These are phyloP conservation scores for Drosophila putrida DNA, from an alignment of 2,888 invertebrate species.

Conservation along the genomic window DNA sequence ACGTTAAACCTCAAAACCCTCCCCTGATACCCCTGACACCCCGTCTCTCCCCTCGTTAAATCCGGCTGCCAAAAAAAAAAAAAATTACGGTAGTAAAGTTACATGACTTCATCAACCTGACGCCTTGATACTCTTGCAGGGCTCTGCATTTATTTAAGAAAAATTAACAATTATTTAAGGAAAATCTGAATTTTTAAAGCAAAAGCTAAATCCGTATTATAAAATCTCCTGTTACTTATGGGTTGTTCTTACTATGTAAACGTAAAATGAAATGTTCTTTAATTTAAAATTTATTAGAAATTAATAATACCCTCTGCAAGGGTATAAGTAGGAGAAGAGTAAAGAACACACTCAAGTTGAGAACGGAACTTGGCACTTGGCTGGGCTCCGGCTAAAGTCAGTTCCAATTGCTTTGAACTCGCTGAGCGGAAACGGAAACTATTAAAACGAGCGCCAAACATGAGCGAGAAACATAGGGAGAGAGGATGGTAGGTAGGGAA, in stretches of 20 bases:
- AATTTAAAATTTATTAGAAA: no score
- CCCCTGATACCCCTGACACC: neutral
- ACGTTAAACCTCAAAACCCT: conserved; percentile 47
- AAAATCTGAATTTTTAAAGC: no score
- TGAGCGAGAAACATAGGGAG: conserved; percentile 8
- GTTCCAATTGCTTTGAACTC: conserved; percentile 79
- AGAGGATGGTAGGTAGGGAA: neutral
- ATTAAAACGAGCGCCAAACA: conserved; percentile 82
- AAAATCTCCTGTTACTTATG: no score
- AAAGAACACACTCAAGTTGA: conserved; percentile 26
- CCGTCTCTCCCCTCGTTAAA: neutral
- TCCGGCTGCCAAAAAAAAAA: conserved; percentile 29
- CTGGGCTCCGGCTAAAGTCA: conserved; percentile 59
- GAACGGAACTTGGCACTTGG: conserved; percentile 76
- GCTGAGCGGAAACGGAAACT: conserved; percentile 80
- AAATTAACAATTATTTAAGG: no score
- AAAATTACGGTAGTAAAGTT: neutral
- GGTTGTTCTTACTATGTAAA: no score
- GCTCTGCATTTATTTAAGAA: no score
- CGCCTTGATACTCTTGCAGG: no score
- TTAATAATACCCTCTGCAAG: no score
- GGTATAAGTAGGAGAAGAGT: no score
- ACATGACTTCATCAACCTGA: no score
- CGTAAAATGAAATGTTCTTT: no score
- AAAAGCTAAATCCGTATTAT: neutral